Evolutionary conservation across 2,797 vertebrate genomes (phyloP), one percentile per base, ranked within the genome.

Genomic region (Echiichthys vipera): DNA sequence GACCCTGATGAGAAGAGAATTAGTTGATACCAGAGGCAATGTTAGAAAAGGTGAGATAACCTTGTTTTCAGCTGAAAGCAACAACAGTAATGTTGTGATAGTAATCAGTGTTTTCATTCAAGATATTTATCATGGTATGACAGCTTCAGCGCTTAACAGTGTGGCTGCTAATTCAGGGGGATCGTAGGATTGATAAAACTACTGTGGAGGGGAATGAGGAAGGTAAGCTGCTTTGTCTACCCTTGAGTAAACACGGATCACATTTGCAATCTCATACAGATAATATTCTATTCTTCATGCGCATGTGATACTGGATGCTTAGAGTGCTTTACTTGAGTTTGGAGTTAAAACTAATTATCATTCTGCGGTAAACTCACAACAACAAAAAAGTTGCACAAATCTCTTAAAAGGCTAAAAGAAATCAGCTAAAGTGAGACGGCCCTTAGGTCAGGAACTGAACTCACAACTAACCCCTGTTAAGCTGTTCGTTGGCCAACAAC

Each of bases 141-240:
- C 74, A 74, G 83, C 71, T 10, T 53, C 71, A 30, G 62, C 77
- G 72, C 83, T 86, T 76, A 82, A 69, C 67, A 46, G 65, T 67
- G 61, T 68, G 49, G 64, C 63, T 47, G 76, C 53, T 89, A 88
- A 92, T 88, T 92, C 76, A 55, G 51, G 30, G 55, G 79, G 86
- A 86, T 88, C 72, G 51, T 36, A 7, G 62, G 64, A 66, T 50
- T 73, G 84, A 88, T 87, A 84, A 55, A 78, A 57, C 43, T 32
- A 49, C 77, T 65, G 73, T 55, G 70, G 24, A 34, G 36, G 66
- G 27, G 45, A 50, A 32, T 62, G 70, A 73, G 54, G 34, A 70
- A 64, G 66, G 73, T 74, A 88, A 78, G 81, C 83, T 68, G 64
- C 68, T 83, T 80, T 81, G 69, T 83, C 56, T 78, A n/a, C 59